phyloP scores from a whole-genome alignment of 2,113 vertebrate species.

The Archocentrus centrarchus region DNA sequence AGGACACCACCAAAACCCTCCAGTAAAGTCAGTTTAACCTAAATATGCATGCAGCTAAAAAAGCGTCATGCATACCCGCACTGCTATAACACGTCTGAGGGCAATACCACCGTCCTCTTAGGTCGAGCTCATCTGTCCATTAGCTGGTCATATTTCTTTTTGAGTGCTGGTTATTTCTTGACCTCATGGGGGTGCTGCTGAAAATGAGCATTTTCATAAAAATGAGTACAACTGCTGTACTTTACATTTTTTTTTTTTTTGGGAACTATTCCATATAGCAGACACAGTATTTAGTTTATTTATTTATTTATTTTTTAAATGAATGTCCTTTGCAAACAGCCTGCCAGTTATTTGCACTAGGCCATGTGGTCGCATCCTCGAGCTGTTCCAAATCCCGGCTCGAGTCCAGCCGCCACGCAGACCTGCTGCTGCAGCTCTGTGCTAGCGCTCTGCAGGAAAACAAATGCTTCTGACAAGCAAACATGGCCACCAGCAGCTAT shows the following conservation, averaged over 20 bases:
- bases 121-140: too few species aligned
- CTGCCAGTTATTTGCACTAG: conserved; percentile 22
- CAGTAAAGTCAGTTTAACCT: too few species aligned
- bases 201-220: background rate
- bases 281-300: background rate
- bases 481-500: conserved; percentile 49
- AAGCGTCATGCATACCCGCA: too few species aligned
- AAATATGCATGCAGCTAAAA: too few species aligned
- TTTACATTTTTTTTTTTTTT: background rate
- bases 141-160: too few species aligned
- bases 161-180: too few species aligned
- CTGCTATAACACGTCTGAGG: too few species aligned
- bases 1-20: too few species aligned
- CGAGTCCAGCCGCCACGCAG: conserved; percentile 33
- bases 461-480: conserved; percentile 36
- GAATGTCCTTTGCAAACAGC: background rate
- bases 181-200: background rate
- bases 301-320: background rate
- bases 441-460: conserved; percentile 36
- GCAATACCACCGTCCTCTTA: too few species aligned
- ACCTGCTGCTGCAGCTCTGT: conserved; percentile 31
- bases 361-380: conserved; percentile 24
- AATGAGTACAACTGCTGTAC: background rate
- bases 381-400: conserved; percentile 16
- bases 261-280: background rate